Evolutionary conservation across 2,113 vertebrate species (phyloP), one percentile per base, ranked within the genome.

Genomic region (Aepyceros melampus): DNA sequence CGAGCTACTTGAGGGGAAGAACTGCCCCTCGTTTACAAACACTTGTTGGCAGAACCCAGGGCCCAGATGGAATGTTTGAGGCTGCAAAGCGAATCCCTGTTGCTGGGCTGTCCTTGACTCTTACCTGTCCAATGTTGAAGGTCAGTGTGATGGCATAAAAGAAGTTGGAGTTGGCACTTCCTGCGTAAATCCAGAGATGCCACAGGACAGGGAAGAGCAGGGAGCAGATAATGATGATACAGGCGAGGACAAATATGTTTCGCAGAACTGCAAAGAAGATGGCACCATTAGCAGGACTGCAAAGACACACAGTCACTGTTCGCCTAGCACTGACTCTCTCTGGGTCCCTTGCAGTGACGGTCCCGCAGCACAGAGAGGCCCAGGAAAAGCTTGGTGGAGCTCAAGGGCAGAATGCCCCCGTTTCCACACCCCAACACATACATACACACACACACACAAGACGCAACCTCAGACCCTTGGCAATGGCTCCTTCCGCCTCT

Each of bases 121-220:
- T 98, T 90, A 99, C 99, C 99, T 99, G 99, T 8, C 99, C 99
- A 84, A 99, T 98, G 29, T 99, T 99, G 98, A 99, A 99, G 85
- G 99, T 99, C 98, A 99, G 98, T 0, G 99, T 99, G 98, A 99
- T 99, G 99, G 99, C 99, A 60, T 99, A 99, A 98, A 99, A 99
- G 99, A 99, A 99, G 98, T 99, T 99, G 96, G 99, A 99, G 98
- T 99, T 99, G 99, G 99, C 99, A 97, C 99, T 99, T 98, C 99
- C 99, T 23, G 99, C 99, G 16, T 99, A 99, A 98, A 99, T 99
- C 99, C 99, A 99, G 7, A 99, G 99, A 98, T 99, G 99, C 99
- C 99, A 99, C 85, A 99, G 99, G 7, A 99, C 99, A 0, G 99
- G 99, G 93, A 99, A 99, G n/a, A 99, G 99, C 79, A 99, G 98